Conservation (phyloP, 2,797 vertebrate genomes). For the Chloroceryle amazona region DNA sequence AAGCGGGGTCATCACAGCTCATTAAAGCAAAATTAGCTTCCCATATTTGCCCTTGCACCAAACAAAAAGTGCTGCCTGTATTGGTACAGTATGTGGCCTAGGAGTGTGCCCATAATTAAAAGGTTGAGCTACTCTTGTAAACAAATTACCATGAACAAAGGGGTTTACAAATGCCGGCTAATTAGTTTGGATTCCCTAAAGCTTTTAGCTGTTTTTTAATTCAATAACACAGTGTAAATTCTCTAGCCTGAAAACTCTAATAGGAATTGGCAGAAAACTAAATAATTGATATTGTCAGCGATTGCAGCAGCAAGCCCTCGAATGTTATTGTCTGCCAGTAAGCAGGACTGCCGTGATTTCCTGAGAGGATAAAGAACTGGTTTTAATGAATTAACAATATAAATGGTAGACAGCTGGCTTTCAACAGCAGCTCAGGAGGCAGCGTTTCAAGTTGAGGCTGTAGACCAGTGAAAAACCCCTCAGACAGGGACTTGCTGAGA, state of each 20-base stretch:
- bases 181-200: conserved; percentile 86
- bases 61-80: conserved; percentile 9
- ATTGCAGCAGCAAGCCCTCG: conserved; percentile 69
- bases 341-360: conserved; percentile 79
- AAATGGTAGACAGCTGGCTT: conserved; percentile 80
- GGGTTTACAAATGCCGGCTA: conserved; percentile 85
- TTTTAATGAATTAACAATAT: conserved; percentile 84
- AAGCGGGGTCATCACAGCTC: conserved; percentile 33
- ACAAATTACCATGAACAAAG: conserved; percentile 90
- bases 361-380: conserved; percentile 81
- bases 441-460: conserved; percentile 16
- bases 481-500: not conserved
- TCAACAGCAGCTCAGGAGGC: conserved; percentile 63
- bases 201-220: conserved; percentile 85
- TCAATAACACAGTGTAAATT: conserved; percentile 84
- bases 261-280: conserved; percentile 85
- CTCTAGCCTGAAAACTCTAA: conserved; percentile 84
- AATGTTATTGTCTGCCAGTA: conserved; percentile 77
- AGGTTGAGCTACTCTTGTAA: conserved; percentile 88
- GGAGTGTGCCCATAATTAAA: conserved; percentile 80
- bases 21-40: conserved; percentile 71
- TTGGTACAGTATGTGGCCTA: conserved; percentile 51
- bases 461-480: not conserved
- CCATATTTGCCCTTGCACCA: conserved; percentile 38
- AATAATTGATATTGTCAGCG: conserved; percentile 83